These are phyloP conservation scores for Epizoanthus illoricatus DNA, from an alignment of 92 coral and sea anemone species.

Conservation along the genomic window DNA sequence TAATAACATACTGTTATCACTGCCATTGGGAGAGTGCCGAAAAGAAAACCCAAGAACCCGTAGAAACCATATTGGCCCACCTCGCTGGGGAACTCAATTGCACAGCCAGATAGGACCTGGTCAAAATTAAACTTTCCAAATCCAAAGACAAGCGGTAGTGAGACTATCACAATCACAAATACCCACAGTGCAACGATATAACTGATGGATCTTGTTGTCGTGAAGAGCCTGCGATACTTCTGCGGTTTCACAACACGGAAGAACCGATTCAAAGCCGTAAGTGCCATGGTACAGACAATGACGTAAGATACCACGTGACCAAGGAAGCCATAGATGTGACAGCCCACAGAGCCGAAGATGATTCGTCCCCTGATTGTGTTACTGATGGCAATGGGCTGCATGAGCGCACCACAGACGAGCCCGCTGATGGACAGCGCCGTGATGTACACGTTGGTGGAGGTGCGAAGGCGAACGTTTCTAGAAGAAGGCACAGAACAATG, in stretches of 20 bases:
- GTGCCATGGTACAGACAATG: constrained; percentile 24
- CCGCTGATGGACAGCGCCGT: constrained; percentile 25
- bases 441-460: constrained; percentile 35
- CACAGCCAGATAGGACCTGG: constrained; percentile 11
- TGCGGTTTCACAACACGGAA: constrained; percentile 40
- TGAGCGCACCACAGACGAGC: constrained; percentile 12
- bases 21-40: constrained; percentile 21
- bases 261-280: constrained; percentile 27
- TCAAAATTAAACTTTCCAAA: constrained; percentile 11
- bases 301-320: constrained; percentile 37
- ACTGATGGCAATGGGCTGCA: constrained; percentile 23
- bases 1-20: neutral
- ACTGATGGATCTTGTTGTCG: constrained; percentile 15
- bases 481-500: neutral
- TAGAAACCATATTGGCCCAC: neutral
- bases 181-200: constrained; percentile 14
- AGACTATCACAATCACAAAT: neutral
- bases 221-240: constrained; percentile 37
- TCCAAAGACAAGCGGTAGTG: constrained; percentile 5
- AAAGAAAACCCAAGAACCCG: constrained; percentile 15
- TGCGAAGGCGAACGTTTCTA: constrained; percentile 29
- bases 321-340: constrained; percentile 16
- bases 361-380: constrained; percentile 22
- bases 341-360: constrained; percentile 14
- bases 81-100: constrained; percentile 7